Conservation (phyloP, 2,113 vertebrate species). For the Cryptotis parvus region DNA sequence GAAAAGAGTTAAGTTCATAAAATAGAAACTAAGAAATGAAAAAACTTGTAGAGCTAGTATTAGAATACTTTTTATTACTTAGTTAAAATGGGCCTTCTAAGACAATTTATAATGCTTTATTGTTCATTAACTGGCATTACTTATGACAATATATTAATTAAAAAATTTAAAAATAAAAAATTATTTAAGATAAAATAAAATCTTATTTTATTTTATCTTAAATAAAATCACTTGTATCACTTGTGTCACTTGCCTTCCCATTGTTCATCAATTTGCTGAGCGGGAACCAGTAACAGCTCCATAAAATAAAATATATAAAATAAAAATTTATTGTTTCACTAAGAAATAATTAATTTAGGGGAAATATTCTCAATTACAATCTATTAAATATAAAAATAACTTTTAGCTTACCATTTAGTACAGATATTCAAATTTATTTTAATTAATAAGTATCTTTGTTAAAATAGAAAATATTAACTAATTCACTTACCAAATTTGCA, state of each 20-base stretch:
- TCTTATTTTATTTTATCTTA: too few species aligned
- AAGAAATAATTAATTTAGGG: neutral
- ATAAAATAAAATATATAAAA: too few species aligned
- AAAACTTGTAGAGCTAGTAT: neutral
- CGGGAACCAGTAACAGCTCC: too few species aligned
- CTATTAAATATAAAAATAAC: neutral
- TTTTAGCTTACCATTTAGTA: neutral
- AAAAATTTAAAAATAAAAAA: conserved; percentile 39
- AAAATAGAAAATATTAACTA: conserved; percentile 63
- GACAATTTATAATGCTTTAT: neutral
- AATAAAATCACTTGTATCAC: too few species aligned
- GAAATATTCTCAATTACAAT: neutral
- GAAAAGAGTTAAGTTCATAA: neutral
- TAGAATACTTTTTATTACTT: neutral
- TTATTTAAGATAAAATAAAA: too few species aligned
- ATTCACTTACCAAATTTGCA: conserved; percentile 95
- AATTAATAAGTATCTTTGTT: neutral
- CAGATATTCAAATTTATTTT: neutral
- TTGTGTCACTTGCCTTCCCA: too few species aligned
- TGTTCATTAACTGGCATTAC: neutral
- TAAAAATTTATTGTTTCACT: too few species aligned
- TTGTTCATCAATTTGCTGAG: too few species aligned
- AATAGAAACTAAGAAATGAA: neutral
- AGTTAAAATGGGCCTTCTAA: neutral
- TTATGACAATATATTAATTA: neutral